Base-by-base conservation (phyloP, 2,888 invertebrate genomes). In the Parnassius apollo region DNA sequence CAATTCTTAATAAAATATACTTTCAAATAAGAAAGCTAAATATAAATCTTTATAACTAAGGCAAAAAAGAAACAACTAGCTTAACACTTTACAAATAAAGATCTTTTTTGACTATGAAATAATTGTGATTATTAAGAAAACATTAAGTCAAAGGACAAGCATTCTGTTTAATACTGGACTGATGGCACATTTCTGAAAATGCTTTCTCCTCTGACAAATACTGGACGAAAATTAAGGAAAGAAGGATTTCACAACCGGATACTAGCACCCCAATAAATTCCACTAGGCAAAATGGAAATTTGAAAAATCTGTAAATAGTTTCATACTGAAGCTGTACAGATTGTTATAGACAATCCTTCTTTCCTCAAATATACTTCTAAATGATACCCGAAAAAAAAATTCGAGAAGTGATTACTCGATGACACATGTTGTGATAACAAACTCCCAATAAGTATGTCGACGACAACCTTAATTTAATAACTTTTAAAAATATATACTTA, bases 161-260 rank as follows among this genome's bases (percentile, higher is more conserved):
- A 86, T 86, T 82, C 77, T 77, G 72, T 81, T 78, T 88, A 91
- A 91, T 90, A 90, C 89, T 91, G 91, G 88, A 85, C 80, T 77
- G 86, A 91, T 91, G 91, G 91, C 91, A 91, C 91, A 80, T 81
- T 87, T 83, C 81, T 81, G 76, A 83, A 78, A 86, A 91, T 88
- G 86, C 85, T 76, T 82, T 68, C 79, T 80, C 84, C 87, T 84
- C 86, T 86, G 88, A 87, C 91, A 86, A 91, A 91, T 91, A 91
- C 91, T 91, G 91, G 86, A 83, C 86, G 80, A 86, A 76, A 61
- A 81, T 64, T 75, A 67, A 68, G 86, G 89, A 85, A 89, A 89
- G 91, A 91, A 92, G 92, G 92, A 91, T 75, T 70, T 88, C 91
- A 92, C 92, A 92, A 92, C 92, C 89, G 75, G 75, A 73, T 74